Evolutionary conservation across 2,797 vertebrate species (phyloP).

Genomic region (Clangula hyemalis): DNA sequence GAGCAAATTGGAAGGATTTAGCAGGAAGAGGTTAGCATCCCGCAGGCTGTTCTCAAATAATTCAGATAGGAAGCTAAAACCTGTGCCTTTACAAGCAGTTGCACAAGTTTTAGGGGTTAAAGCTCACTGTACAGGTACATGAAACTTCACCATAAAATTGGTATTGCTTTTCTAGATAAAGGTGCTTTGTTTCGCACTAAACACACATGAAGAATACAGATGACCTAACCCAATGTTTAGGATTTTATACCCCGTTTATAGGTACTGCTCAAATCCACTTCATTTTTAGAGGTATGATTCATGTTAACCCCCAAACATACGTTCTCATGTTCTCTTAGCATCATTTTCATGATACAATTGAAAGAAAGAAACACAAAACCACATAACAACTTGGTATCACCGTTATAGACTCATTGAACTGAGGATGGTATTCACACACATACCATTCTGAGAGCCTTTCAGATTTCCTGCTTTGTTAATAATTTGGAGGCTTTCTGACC

Average conservation of each 20-base stretch:
- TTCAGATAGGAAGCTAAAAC: neutral
- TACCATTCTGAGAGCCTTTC: neutral
- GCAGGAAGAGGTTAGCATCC: neutral
- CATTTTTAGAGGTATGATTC: neutral
- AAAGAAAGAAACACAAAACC: neutral
- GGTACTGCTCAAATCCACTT: neutral
- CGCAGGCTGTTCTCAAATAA: neutral
- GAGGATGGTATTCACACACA: neutral
- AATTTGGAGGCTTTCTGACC: neutral
- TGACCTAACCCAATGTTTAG: neutral
- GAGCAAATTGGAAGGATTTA: neutral
- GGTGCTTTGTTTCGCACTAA: neutral
- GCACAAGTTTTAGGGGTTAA: neutral
- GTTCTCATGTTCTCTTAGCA: neutral
- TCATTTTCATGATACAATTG: neutral
- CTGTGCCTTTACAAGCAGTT: neutral
- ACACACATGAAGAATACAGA: neutral
- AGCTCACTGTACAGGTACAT: neutral
- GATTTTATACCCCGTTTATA: neutral
- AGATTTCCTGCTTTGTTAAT: neutral
- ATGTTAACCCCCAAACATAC: neutral
- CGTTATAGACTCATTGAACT: neutral
- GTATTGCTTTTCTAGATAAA: neutral
- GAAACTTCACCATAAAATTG: neutral
- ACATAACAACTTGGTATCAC: neutral